phyloP scores from a whole-genome alignment of 2,888 invertebrate species.

The Agapostemon virescens region DNA sequence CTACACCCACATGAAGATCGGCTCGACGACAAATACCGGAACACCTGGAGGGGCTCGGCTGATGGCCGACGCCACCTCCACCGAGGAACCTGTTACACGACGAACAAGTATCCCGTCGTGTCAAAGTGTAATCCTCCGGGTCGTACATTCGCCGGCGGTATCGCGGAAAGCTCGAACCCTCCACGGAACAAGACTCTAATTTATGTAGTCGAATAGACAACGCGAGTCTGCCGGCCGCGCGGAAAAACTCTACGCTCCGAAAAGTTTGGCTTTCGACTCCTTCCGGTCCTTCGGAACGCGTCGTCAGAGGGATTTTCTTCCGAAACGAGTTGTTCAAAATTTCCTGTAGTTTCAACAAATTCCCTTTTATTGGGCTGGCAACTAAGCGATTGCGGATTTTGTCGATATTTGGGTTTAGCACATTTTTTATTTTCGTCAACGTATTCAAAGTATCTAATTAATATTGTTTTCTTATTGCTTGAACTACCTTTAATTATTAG shows the following conservation, averaged over 20 bases:
- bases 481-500: too few relatives aligned
- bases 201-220: conserved; percentile 24
- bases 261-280: background rate
- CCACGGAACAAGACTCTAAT: conserved; percentile 25
- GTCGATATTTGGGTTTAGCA: too few relatives aligned
- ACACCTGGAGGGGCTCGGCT: conserved; percentile 61
- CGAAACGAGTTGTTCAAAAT: background rate
- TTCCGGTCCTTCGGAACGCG: background rate
- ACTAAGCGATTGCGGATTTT: too few relatives aligned
- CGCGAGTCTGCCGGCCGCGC: background rate
- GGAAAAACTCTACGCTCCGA: background rate
- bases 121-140: conserved; percentile 47
- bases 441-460: too few relatives aligned
- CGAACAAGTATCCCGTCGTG: conserved; percentile 49
- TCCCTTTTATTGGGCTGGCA: too few relatives aligned
- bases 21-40: conserved; percentile 60
- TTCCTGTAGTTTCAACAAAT: background rate
- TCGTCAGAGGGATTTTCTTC: background rate
- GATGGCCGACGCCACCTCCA: conserved; percentile 54
- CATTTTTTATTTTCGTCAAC: too few relatives aligned
- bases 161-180: conserved; percentile 33
- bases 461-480: too few relatives aligned
- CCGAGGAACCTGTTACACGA: conserved; percentile 51
- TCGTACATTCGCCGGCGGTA: conserved; percentile 28
- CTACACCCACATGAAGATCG: conserved; percentile 69